Percentiles rank a stretch among this genome's conserved stretches.
Evolutionary conservation across 2,888 invertebrate genomes (phyloP).

Genomic region (Yponomeuta cagnagella): DNA sequence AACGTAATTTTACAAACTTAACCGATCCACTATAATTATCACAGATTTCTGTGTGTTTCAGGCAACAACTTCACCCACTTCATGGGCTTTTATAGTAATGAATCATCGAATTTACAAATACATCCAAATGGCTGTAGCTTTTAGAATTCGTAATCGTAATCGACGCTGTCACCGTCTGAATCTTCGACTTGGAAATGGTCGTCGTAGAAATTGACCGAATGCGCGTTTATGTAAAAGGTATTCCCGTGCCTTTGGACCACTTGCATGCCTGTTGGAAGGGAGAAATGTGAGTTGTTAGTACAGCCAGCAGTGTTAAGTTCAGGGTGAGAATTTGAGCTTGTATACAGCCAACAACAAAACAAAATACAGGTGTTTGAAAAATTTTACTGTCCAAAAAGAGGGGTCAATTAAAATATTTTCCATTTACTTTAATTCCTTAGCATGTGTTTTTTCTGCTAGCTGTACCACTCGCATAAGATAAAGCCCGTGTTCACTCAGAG

Average conservation of each 20-base stretch:
- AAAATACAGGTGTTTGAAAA: not conserved
- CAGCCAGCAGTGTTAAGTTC: not conserved
- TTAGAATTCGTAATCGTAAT: constrained; percentile 65
- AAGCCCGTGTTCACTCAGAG: no score
- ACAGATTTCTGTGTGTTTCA: not conserved
- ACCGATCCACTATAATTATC: constrained; percentile 6
- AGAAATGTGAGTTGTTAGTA: constrained; percentile 13
- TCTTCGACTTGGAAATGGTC: constrained; percentile 53
- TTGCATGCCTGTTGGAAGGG: constrained; percentile 44
- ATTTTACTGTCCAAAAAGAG: not conserved
- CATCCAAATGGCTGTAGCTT: not conserved
- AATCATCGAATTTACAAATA: not conserved
- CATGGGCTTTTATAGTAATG: not conserved
- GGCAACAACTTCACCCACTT: not conserved
- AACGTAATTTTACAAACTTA: not conserved
- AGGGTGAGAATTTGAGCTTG: constrained; percentile 6
- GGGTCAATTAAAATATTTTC: not conserved
- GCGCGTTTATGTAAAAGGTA: constrained; percentile 57
- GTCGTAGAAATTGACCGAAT: constrained; percentile 58
- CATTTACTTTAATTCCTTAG: not conserved
- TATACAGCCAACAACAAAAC: constrained; percentile 9
- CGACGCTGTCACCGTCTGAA: constrained; percentile 61
- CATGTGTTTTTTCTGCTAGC: not conserved
- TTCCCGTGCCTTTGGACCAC: constrained; percentile 52
- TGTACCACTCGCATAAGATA: not conserved